A percentile compares a stretch with the other conserved stretches of the same genome.
Evolutionary conservation across 2,888 invertebrate species (phyloP).

Genomic region (Drosophila testacea): DNA sequence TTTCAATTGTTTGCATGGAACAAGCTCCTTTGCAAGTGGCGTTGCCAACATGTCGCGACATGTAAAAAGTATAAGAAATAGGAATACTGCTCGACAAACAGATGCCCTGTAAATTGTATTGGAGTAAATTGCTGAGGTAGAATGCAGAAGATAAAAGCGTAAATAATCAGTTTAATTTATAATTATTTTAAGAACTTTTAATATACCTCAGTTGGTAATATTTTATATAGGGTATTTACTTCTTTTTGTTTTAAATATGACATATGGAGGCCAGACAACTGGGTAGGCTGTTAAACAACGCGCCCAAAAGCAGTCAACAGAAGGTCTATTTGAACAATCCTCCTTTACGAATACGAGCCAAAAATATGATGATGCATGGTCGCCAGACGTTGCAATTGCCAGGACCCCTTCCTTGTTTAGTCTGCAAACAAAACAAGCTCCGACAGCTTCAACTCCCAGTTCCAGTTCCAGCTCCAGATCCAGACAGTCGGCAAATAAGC

Average conservation of each 20-base stretch:
- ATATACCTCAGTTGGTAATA: not conserved
- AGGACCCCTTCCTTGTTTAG: constrained; percentile 30
- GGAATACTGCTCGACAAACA: not conserved
- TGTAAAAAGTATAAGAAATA: constrained; percentile 8
- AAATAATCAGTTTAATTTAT: not conserved
- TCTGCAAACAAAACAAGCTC: constrained; percentile 52
- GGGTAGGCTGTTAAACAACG: constrained; percentile 41
- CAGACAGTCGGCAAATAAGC: constrained; percentile 69
- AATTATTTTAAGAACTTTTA: too few relatives aligned
- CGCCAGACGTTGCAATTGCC: constrained; percentile 25
- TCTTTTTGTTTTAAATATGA: constrained; percentile 10
- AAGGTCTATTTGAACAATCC: constrained; percentile 17
- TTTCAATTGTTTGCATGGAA: constrained; percentile 35
- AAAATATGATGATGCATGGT: constrained; percentile 41
- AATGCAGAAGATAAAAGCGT: not conserved
- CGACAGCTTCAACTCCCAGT: constrained; percentile 15
- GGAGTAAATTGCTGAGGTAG: not conserved
- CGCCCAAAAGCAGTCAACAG: constrained; percentile 23
- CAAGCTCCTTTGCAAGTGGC: constrained; percentile 20
- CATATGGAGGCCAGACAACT: constrained; percentile 32
- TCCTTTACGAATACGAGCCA: constrained; percentile 8
- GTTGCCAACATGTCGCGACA: constrained; percentile 57
- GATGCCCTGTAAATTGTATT: not conserved
- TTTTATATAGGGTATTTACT: not conserved
- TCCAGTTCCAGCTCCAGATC: constrained; percentile 2